Conservation (phyloP, 2,113 vertebrate species). For the Hirundichthys speculiger region DNA sequence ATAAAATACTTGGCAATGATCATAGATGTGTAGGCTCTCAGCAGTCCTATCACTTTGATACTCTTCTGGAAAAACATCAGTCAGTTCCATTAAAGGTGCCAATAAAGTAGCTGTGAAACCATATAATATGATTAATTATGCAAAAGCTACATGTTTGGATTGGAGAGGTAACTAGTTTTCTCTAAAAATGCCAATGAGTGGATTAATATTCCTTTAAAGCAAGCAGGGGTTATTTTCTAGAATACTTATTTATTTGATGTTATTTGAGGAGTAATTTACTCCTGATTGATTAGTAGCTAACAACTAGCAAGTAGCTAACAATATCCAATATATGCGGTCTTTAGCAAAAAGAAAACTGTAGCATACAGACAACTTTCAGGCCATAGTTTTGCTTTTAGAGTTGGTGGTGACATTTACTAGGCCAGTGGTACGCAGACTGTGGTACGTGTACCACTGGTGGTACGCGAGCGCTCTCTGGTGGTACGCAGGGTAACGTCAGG, state of each 20-base stretch:
- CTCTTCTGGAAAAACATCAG: slow-evolving; percentile 45
- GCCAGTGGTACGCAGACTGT: too few species aligned
- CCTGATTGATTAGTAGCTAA: background rate
- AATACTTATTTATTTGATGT: background rate
- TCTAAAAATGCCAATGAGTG: slow-evolving; percentile 13
- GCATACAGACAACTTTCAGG: too few species aligned
- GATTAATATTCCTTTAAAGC: background rate
- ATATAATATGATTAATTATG: slow-evolving; percentile 55
- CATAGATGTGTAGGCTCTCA: slow-evolving; percentile 21
- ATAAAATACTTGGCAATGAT: slow-evolving; percentile 45
- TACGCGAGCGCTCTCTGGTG: too few species aligned
- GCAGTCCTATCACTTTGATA: slow-evolving; percentile 34
- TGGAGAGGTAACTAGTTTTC: slow-evolving; percentile 40
- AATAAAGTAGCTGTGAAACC: slow-evolving; percentile 44
- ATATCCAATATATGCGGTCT: too few species aligned
- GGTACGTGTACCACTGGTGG: too few species aligned
- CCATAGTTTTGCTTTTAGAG: too few species aligned
- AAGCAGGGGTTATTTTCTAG: background rate
- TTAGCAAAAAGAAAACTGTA: too few species aligned
- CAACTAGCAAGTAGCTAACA: too few species aligned
- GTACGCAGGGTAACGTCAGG: too few species aligned
- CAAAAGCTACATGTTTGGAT: slow-evolving; percentile 45
- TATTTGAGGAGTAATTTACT: background rate
- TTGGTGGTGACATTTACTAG: too few species aligned
- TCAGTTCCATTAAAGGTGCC: slow-evolving; percentile 28